phyloP scores from a whole-genome alignment of 1,140 invertebrate species.

The Aphelinus atriplicis region DNA sequence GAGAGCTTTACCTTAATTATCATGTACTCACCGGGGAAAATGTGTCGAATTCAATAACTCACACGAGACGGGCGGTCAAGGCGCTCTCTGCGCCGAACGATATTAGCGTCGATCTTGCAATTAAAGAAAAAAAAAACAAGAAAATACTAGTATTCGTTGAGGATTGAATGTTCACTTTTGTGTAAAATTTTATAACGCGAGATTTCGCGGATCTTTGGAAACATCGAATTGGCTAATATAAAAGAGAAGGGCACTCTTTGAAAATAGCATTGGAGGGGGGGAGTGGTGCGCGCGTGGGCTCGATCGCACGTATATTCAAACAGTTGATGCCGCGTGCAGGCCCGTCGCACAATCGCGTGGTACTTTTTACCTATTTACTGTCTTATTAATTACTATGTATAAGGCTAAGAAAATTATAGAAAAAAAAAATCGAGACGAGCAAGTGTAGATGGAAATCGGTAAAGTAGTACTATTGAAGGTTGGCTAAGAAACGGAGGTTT shows the following conservation, averaged over 20 bases:
- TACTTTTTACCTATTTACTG: slow-evolving; percentile 57
- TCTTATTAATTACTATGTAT: slow-evolving; percentile 54
- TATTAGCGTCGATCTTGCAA: neutral
- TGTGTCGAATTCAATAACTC: no score
- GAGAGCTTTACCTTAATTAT: neutral
- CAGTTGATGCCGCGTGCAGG: slow-evolving; percentile 4
- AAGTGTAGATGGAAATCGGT: neutral
- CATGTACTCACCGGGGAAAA: no score
- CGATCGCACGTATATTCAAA: slow-evolving; percentile 8
- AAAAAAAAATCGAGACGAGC: slow-evolving; percentile 35
- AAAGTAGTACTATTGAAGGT: neutral
- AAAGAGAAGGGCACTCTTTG: slow-evolving; percentile 29
- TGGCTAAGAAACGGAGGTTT: slow-evolving; percentile 5
- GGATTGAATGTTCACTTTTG: no score
- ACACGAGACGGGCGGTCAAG: no score
- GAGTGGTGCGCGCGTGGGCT: slow-evolving; percentile 4
- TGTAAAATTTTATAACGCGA: no score
- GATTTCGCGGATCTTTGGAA: no score
- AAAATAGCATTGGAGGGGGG: slow-evolving; percentile 11
- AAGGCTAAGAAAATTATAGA: slow-evolving; percentile 42
- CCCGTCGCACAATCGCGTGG: slow-evolving; percentile 44
- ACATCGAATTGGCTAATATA: no score
- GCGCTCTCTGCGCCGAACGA: no score
- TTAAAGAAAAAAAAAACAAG: slow-evolving; percentile 34
- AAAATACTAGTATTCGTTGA: slow-evolving; percentile 2